Conservation (phyloP, 2,888 invertebrate species). For the Meloe dianella region DNA sequence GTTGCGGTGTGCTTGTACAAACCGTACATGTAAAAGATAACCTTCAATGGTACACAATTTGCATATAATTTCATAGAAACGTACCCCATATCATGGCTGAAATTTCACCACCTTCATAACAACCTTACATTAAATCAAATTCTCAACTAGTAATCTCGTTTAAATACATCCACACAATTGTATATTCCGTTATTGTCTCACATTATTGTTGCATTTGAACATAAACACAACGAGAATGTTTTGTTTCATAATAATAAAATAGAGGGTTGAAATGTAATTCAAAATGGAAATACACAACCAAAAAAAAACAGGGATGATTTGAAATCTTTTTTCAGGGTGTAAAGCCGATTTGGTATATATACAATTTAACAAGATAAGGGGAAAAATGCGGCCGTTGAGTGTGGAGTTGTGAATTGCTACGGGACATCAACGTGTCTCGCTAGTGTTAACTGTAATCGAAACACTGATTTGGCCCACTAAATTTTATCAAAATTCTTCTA, state of each 20-base stretch:
- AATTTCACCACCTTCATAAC: neutral
- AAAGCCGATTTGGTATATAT: neutral
- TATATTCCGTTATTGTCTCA: neutral
- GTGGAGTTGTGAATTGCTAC: neutral
- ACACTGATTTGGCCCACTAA: neutral
- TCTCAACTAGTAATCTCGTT: neutral
- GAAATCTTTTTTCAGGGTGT: neutral
- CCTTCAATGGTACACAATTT: neutral
- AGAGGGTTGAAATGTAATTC: slow-evolving; percentile 1
- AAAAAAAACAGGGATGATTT: neutral
- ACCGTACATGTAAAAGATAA: slow-evolving; percentile 1
- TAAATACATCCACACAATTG: neutral
- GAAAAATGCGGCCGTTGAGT: neutral
- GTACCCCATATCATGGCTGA: neutral
- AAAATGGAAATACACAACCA: neutral
- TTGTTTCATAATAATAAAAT: neutral
- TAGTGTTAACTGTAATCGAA: neutral
- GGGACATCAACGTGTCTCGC: neutral
- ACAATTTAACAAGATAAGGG: slow-evolving; percentile 3
- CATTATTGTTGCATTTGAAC: neutral
- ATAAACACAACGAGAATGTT: slow-evolving; percentile 1
- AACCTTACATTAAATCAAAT: neutral
- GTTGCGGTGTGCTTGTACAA: neutral
- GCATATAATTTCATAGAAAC: neutral
- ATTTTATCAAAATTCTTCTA: neutral